Evolutionary conservation across 2,888 invertebrate species (phyloP).

Genomic region (Chirona hameri): DNA sequence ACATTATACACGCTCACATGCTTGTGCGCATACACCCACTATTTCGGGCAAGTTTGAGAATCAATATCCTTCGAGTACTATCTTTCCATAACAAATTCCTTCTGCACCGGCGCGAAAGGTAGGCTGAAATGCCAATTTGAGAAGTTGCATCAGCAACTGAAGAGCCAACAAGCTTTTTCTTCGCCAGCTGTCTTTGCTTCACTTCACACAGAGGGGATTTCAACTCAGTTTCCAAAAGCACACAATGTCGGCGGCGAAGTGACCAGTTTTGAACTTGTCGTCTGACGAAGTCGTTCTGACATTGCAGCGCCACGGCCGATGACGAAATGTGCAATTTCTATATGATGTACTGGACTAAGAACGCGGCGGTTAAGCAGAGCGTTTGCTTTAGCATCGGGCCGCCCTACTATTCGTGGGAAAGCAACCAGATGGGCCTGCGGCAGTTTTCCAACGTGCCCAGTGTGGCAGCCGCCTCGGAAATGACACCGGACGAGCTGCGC

Average conservation of each 20-base stretch:
- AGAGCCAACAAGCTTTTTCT: too few species aligned
- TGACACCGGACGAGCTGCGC: neutral
- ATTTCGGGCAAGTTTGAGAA: too few species aligned
- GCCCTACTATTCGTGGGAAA: slow-evolving; percentile 75
- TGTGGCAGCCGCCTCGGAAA: neutral
- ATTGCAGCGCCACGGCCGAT: slow-evolving; percentile 66
- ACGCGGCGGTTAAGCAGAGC: slow-evolving; percentile 58
- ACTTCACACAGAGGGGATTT: too few species aligned
- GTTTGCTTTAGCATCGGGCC: slow-evolving; percentile 82
- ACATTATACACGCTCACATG: too few species aligned
- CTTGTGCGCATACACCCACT: too few species aligned
- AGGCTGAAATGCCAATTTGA: too few species aligned
- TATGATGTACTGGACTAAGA: slow-evolving; percentile 83
- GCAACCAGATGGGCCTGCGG: neutral
- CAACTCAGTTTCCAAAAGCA: too few species aligned
- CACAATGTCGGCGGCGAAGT: neutral
- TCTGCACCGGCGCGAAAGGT: too few species aligned
- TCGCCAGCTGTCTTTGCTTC: too few species aligned
- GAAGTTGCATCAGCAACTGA: too few species aligned
- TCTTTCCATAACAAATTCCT: too few species aligned
- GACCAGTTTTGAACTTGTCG: neutral
- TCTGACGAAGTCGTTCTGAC: neutral
- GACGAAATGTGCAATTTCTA: slow-evolving; percentile 97
- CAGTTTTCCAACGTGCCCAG: neutral
- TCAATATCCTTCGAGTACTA: too few species aligned